Evolutionary conservation across 1,140 invertebrate genomes (phyloP).

Genomic region (Thereuonema tuberculata): DNA sequence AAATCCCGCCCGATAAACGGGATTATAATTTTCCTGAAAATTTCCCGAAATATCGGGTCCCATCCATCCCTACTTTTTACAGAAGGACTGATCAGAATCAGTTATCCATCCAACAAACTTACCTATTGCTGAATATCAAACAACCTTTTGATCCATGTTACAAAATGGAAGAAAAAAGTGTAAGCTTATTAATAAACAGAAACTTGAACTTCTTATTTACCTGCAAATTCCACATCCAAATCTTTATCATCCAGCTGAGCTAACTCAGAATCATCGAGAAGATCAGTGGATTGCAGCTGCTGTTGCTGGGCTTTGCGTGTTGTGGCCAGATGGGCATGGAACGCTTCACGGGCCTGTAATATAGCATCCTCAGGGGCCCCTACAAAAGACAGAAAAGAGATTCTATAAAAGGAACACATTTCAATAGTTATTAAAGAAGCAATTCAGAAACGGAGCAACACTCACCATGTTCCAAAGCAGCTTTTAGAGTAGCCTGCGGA

Average conservation of each 20-base stretch:
- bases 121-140: too few species aligned
- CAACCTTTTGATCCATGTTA: too few species aligned
- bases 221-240: conserved; percentile 77
- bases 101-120: too few species aligned
- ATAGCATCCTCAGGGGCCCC: conserved; percentile 80
- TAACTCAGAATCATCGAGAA: conserved; percentile 82
- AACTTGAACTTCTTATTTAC: too few species aligned
- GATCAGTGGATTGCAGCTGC: conserved; percentile 56
- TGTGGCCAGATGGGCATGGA: conserved; percentile 74
- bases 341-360: conserved; percentile 74
- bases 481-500: conserved; percentile 79
- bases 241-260: conserved; percentile 75
- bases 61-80: too few species aligned
- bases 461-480: conserved; percentile 63
- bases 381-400: conserved; percentile 11
- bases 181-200: too few species aligned
- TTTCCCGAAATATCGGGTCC: too few species aligned
- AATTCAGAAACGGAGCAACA: not conserved
- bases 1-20: too few species aligned
- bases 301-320: conserved; percentile 43
- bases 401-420: not conserved
- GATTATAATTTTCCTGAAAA: too few species aligned
- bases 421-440: not conserved
- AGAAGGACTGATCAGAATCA: too few species aligned
- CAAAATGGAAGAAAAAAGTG: too few species aligned